Evolutionary conservation across 2,888 invertebrate genomes (phyloP).

Genomic region (Sympetrum striolatum): DNA sequence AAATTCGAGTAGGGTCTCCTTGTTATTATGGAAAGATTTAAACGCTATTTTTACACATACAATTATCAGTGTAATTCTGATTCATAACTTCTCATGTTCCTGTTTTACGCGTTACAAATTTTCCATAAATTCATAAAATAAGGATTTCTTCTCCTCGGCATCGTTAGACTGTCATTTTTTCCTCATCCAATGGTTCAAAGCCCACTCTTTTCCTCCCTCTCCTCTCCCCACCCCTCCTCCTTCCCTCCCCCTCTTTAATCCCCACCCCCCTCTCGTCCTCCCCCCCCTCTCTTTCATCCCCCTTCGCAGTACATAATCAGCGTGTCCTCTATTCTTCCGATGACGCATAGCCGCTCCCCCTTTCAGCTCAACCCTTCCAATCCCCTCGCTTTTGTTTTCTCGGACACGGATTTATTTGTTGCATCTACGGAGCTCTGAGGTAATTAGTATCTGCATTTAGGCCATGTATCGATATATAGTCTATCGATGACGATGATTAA

Average conservation of each 20-base stretch:
- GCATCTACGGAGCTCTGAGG: too few relatives aligned
- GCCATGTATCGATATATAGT: too few relatives aligned
- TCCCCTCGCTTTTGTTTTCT: neutral
- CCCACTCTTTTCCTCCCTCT: neutral
- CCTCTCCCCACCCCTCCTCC: neutral
- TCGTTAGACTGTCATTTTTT: neutral
- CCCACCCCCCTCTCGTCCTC: neutral
- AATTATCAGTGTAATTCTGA: too few relatives aligned
- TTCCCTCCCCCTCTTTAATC: neutral
- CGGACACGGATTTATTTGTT: neutral
- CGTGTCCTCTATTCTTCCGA: constrained; percentile 39
- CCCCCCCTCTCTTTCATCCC: neutral
- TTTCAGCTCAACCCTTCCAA: neutral
- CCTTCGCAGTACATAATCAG: constrained; percentile 29
- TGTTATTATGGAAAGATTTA: too few relatives aligned
- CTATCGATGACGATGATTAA: too few relatives aligned
- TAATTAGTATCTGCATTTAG: too few relatives aligned
- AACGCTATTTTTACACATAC: too few relatives aligned
- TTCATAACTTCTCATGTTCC: too few relatives aligned
- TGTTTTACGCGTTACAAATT: too few relatives aligned
- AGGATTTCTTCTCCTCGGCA: too few relatives aligned
- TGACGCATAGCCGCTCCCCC: constrained; percentile 28
- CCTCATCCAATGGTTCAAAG: neutral
- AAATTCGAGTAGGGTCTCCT: too few relatives aligned
- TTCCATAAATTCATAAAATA: too few relatives aligned